phyloP scores from a whole-genome alignment of 2,797 vertebrate species.

The Pteropus rufus region DNA sequence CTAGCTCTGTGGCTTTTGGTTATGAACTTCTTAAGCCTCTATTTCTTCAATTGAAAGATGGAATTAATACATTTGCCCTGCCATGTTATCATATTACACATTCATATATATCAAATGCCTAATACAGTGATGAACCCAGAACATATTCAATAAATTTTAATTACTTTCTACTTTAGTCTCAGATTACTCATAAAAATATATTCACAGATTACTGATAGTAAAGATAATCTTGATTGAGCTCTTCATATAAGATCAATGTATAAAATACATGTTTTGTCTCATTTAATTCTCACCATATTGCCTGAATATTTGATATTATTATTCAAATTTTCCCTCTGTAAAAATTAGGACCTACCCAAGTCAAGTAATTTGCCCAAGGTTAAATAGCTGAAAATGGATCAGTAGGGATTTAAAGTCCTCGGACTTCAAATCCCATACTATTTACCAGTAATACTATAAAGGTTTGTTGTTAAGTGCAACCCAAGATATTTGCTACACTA shows the following conservation, averaged over 20 bases:
- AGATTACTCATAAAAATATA: neutral
- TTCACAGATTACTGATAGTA: neutral
- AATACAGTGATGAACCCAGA: neutral
- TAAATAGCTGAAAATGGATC: neutral
- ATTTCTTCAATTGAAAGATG: neutral
- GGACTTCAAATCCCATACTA: neutral
- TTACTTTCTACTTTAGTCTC: neutral
- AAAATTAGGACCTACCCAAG: neutral
- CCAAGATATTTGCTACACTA: neutral
- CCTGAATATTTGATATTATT: neutral
- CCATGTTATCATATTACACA: neutral
- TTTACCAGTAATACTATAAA: neutral
- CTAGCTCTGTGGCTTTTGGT: neutral
- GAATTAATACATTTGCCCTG: neutral
- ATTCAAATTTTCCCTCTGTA: neutral
- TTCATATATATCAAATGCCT: neutral
- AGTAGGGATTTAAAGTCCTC: neutral
- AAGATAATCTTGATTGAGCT: neutral
- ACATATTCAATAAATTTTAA: neutral
- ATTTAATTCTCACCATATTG: neutral
- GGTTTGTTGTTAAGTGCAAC: neutral
- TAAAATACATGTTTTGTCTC: neutral
- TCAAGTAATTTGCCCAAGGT: neutral
- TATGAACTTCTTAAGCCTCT: neutral
- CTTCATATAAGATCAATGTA: neutral